Evolutionary conservation across 2,797 vertebrate species (phyloP).

Genomic region (Rhodeus uyekii): DNA sequence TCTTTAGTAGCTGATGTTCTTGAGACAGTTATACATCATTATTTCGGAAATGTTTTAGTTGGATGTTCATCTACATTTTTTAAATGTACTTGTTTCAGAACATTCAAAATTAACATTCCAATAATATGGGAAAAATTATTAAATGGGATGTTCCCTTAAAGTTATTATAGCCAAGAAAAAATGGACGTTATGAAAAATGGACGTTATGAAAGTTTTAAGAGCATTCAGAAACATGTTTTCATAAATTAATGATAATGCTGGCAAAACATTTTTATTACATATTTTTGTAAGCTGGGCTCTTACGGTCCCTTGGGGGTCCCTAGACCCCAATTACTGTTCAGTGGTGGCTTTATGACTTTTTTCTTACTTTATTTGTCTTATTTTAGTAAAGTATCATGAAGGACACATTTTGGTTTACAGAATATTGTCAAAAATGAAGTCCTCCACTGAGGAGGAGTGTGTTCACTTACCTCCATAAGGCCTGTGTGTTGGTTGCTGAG

Average conservation of each 20-base stretch:
- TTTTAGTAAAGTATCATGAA: not conserved
- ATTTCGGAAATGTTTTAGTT: not conserved
- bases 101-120: not conserved
- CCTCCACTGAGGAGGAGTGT: not conserved
- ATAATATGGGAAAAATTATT: not conserved
- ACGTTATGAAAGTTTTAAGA: not conserved
- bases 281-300: not conserved
- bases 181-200: not conserved
- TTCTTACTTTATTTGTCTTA: not conserved
- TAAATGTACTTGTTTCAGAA: not conserved
- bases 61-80: not conserved
- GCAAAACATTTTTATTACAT: not conserved
- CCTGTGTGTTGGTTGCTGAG: constrained; percentile 20
- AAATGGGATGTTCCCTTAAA: not conserved
- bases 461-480: constrained; percentile 50
- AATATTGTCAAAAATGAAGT: not conserved
- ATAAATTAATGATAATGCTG: not conserved
- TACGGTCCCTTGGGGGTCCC: not conserved
- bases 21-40: not conserved
- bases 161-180: not conserved
- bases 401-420: not conserved
- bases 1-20: not conserved
- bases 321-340: not conserved
- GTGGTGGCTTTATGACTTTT: not conserved
- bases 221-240: not conserved